Conservation (phyloP, 1,140 invertebrate genomes). For the Hyposmocoma kahamanoa region DNA sequence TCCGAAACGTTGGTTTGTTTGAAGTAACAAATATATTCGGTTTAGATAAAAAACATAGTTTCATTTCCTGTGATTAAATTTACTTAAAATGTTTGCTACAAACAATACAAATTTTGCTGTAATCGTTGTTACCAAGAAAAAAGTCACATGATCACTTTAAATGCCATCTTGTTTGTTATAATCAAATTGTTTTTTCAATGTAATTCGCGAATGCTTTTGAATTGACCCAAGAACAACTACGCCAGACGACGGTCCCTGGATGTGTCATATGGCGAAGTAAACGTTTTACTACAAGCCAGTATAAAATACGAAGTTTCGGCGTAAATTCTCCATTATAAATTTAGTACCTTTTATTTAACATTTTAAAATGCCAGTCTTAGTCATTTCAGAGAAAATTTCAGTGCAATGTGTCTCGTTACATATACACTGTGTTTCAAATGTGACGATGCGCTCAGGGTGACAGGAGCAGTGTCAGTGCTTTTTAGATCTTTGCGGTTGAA, state of each 20-base stretch:
- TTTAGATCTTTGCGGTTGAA: not conserved
- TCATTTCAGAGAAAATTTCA: not conserved
- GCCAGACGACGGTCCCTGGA: slow-evolving; percentile 8
- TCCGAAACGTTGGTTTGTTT: no score
- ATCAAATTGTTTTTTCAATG: no score
- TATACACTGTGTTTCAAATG: not conserved
- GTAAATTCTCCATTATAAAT: slow-evolving; percentile 1
- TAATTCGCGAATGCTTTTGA: not conserved
- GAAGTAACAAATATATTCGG: no score
- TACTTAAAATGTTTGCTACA: no score
- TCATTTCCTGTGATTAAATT: no score
- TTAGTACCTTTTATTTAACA: not conserved
- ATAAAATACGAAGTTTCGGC: slow-evolving; percentile 16
- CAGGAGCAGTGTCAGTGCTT: not conserved
- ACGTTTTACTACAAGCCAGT: slow-evolving; percentile 25
- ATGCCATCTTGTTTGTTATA: no score
- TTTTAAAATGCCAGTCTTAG: not conserved
- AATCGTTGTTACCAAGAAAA: no score
- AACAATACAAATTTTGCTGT: no score
- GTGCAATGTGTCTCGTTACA: not conserved
- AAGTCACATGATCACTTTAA: no score
- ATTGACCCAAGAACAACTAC: not conserved
- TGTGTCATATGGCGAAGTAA: slow-evolving; percentile 18
- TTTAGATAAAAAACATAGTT: not conserved
- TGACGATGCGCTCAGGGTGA: not conserved